phyloP scores from a whole-genome alignment of 1,140 invertebrate genomes.

The Hylyphantes graminicola region DNA sequence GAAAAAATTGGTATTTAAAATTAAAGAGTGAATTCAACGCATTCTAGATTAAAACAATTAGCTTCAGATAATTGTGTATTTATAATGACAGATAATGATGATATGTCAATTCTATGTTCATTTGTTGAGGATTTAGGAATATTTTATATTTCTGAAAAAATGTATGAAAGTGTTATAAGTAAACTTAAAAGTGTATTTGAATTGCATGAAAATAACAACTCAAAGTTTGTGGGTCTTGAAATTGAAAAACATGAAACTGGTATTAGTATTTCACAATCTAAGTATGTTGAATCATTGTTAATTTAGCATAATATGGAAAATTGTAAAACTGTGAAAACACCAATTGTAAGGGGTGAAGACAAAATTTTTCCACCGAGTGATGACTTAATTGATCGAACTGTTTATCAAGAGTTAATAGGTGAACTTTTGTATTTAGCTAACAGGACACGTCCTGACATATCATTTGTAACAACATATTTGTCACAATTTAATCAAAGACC shows the following conservation, averaged over 20 bases:
- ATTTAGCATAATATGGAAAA: not conserved
- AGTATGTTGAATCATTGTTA: not conserved
- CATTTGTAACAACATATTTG: slow-evolving; percentile 52
- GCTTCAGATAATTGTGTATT: slow-evolving; percentile 13
- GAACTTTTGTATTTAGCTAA: slow-evolving; percentile 53
- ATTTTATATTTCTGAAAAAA: not conserved
- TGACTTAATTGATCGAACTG: slow-evolving; percentile 18
- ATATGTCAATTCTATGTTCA: not conserved
- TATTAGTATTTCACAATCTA: slow-evolving; percentile 11
- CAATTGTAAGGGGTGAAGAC: slow-evolving; percentile 4
- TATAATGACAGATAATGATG: not conserved
- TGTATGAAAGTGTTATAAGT: not conserved
- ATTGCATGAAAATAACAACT: not conserved
- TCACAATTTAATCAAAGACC: slow-evolving; percentile 8
- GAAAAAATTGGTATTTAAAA: slow-evolving; percentile 67
- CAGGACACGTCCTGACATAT: slow-evolving; percentile 61
- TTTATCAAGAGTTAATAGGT: slow-evolving; percentile 60
- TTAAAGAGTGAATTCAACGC: slow-evolving; percentile 62
- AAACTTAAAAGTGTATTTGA: slow-evolving; percentile 61
- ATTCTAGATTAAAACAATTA: not conserved
- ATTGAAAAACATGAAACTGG: slow-evolving; percentile 59
- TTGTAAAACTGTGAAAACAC: slow-evolving; percentile 6
- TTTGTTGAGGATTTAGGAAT: slow-evolving; percentile 2
- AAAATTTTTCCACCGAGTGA: not conserved
- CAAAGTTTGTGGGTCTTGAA: slow-evolving; percentile 38